phyloP scores from a whole-genome alignment of 2,888 invertebrate species.

The Drosophila paucipuncta region DNA sequence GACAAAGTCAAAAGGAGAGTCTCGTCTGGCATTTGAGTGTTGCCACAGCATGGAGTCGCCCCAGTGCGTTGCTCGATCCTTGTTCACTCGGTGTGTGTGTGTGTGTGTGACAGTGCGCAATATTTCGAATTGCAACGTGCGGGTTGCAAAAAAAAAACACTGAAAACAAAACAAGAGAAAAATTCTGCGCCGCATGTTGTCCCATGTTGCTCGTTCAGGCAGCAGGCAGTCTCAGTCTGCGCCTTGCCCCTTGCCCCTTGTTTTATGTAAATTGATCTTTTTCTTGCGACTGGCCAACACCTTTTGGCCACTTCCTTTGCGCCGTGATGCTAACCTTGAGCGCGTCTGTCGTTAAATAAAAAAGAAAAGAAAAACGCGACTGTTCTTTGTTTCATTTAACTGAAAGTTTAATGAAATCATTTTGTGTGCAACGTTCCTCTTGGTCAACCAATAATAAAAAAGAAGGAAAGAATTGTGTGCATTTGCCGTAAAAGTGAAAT shows the following conservation, averaged over 20 bases:
- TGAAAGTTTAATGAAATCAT: slow-evolving; percentile 80
- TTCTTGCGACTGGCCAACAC: slow-evolving; percentile 60
- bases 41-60: slow-evolving; percentile 69
- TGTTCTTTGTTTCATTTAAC: slow-evolving; percentile 52
- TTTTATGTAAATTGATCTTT: slow-evolving; percentile 78
- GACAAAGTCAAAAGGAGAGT: slow-evolving; percentile 61
- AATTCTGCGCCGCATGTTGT: slow-evolving; percentile 68
- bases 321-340: slow-evolving; percentile 63
- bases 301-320: slow-evolving; percentile 68
- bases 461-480: slow-evolving; percentile 22
- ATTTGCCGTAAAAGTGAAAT: slow-evolving; percentile 59
- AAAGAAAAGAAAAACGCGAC: neutral
- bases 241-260: neutral
- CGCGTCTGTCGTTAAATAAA: slow-evolving; percentile 58
- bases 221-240: slow-evolving; percentile 41
- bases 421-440: slow-evolving; percentile 42
- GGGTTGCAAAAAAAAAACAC: slow-evolving; percentile 50
- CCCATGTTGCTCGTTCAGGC: slow-evolving; percentile 48
- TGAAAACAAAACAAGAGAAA: slow-evolving; percentile 19
- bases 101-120: slow-evolving; percentile 75
- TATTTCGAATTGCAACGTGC: slow-evolving; percentile 77
- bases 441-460: slow-evolving; percentile 23
- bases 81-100: slow-evolving; percentile 34
- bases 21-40: slow-evolving; percentile 70
- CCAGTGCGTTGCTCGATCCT: slow-evolving; percentile 38